Conservation (phyloP, 2,888 invertebrate genomes). For the Plusia festucae region DNA sequence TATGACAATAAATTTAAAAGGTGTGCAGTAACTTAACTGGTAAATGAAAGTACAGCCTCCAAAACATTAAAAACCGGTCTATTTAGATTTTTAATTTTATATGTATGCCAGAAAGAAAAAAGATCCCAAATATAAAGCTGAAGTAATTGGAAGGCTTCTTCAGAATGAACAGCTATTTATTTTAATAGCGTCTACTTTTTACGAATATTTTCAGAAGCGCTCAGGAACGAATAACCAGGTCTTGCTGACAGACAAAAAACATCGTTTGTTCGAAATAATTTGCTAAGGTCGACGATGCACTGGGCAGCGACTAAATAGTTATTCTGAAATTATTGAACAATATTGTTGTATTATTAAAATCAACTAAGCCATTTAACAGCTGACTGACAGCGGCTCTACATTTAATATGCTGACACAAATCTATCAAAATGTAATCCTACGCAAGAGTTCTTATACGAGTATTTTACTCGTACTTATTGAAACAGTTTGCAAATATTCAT, state of each 20-base stretch:
- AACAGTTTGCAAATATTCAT: background rate
- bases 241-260: conserved; percentile 37
- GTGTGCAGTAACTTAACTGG: background rate
- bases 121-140: conserved; percentile 3
- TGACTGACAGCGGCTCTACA: background rate
- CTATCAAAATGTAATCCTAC: background rate
- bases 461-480: background rate
- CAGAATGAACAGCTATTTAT: conserved; percentile 39
- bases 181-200: conserved; percentile 49
- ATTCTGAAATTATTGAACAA: background rate
- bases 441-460: background rate
- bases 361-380: too few species aligned
- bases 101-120: background rate
- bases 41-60: background rate
- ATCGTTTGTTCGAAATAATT: conserved; percentile 53
- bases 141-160: conserved; percentile 21
- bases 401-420: background rate
- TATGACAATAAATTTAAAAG: conserved; percentile 15
- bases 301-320: background rate
- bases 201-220: conserved; percentile 34
- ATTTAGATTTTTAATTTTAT: background rate
- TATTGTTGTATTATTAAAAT: too few species aligned
- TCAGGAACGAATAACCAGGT: conserved; percentile 38
- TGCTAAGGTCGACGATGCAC: conserved; percentile 35
- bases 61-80: background rate